Percentiles rank a stretch among this genome's conserved stretches.
Conservation (phyloP, 2,797 vertebrate genomes). For the Zenarchopterus dispar region DNA sequence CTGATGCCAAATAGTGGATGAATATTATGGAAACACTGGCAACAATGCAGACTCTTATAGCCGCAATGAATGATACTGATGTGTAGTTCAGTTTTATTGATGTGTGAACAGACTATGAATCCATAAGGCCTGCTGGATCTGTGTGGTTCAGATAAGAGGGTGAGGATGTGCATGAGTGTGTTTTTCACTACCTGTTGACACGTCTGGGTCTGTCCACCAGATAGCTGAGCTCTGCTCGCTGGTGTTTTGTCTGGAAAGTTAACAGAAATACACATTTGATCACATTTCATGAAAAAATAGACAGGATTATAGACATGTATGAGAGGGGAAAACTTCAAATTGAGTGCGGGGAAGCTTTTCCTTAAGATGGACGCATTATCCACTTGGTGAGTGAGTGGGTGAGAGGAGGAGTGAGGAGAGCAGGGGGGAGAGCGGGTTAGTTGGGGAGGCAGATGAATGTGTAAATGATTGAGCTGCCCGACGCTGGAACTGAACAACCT, state of each 20-base stretch:
- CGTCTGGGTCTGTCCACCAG: conserved; percentile 98
- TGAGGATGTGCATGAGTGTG: conserved; percentile 8
- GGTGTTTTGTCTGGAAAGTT: conserved; percentile 91
- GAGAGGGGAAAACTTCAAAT: conserved; percentile 1
- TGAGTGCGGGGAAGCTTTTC: conserved; percentile 12
- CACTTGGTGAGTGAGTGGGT: conserved; percentile 53
- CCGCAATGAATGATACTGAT: conserved; percentile 57
- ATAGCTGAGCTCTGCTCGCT: conserved; percentile 97
- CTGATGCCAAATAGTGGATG: conserved; percentile 71
- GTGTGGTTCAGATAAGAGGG: conserved; percentile 20
- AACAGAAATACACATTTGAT: conserved; percentile 55
- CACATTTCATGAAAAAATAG: conserved; percentile 3
- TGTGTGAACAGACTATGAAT: conserved; percentile 34
- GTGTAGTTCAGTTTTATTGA: conserved; percentile 61
- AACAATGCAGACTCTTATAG: conserved; percentile 60
- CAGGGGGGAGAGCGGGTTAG: conserved; percentile 10
- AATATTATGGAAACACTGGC: conserved; percentile 67
- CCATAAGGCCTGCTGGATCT: conserved; percentile 35
- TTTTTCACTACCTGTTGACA: conserved; percentile 92
- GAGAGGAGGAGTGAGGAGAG: conserved; percentile 41
- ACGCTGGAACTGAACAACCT: conserved; percentile 84
- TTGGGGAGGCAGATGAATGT: conserved; percentile 73
- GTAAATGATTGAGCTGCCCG: conserved; percentile 81
- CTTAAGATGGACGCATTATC: conserved; percentile 30
- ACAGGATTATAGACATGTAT: not conserved